Conservation (phyloP, 2,888 invertebrate species). For the Volucella zonaria region DNA sequence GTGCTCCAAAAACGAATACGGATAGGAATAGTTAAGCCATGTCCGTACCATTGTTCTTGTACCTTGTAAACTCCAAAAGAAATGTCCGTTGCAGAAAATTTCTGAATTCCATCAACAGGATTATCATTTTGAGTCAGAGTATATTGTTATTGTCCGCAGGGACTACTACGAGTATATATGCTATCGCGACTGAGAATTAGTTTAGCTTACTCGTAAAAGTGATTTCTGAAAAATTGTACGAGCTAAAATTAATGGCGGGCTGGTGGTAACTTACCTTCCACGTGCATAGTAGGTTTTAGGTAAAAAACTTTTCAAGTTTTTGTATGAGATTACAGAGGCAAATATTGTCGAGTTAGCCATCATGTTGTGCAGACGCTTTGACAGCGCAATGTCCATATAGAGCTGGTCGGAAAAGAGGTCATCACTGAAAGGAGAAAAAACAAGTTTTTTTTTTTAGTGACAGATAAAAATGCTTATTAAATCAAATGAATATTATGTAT, state of each 20-base stretch:
- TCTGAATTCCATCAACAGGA: constrained; percentile 7
- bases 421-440: constrained; percentile 77
- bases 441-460: background rate
- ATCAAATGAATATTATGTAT: background rate
- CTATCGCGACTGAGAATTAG: constrained; percentile 76
- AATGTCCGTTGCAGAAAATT: constrained; percentile 32
- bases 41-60: background rate
- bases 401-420: constrained; percentile 82
- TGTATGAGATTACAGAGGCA: constrained; percentile 82
- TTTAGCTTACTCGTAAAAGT: constrained; percentile 21
- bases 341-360: constrained; percentile 82
- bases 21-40: background rate
- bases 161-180: too few relatives aligned
- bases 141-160: constrained; percentile 43
- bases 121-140: constrained; percentile 2
- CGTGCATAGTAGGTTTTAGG: constrained; percentile 82
- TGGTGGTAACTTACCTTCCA: constrained; percentile 79
- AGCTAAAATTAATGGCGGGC: constrained; percentile 25
- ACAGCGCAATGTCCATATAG: constrained; percentile 81
- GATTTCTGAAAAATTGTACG: constrained; percentile 50
- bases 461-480: background rate
- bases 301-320: constrained; percentile 82
- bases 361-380: constrained; percentile 80
- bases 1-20: background rate
- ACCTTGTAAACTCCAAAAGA: constrained; percentile 3